Percentiles rank a stretch among this genome's conserved stretches.
Conservation (phyloP, 2,888 invertebrate species). For the Homarus gammarus region DNA sequence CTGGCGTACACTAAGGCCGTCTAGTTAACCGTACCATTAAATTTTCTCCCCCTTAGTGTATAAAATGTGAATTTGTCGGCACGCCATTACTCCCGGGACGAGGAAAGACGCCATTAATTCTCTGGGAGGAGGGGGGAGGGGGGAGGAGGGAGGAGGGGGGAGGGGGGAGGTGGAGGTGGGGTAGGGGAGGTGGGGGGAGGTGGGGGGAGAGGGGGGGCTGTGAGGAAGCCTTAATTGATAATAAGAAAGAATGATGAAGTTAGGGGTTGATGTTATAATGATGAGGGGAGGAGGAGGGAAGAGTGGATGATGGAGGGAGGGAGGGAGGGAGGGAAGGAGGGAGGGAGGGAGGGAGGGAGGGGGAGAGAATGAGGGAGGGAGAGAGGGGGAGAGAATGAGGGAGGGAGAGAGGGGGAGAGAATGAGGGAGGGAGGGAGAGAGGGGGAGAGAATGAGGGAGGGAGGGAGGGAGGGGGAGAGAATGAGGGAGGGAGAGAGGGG, state of each 20-base stretch:
- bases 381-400: neutral
- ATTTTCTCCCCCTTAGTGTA: conserved; percentile 49
- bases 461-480: neutral
- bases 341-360: neutral
- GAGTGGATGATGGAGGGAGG: neutral
- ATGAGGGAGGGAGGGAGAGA: neutral
- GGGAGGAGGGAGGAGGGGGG: neutral
- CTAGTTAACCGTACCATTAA: conserved; percentile 6
- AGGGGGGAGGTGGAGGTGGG: neutral
- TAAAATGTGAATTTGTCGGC: conserved; percentile 43
- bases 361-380: neutral
- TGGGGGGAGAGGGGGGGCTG: no score
- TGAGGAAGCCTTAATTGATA: conserved; percentile 45
- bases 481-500: neutral
- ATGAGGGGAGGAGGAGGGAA: neutral
- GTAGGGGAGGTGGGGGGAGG: neutral
- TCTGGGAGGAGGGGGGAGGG: conserved; percentile 13
- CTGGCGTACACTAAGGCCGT: neutral
- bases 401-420: neutral
- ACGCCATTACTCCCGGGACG: neutral
- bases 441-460: neutral
- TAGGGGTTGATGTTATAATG: conserved; percentile 27
- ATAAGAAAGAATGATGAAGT: conserved; percentile 17
- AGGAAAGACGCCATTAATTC: conserved; percentile 17
- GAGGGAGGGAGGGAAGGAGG: neutral